A percentile compares a stretch with the other conserved stretches of the same genome.
Evolutionary conservation across 2,888 invertebrate genomes (phyloP).

Genomic region (Hirtodrosophila duncani): DNA sequence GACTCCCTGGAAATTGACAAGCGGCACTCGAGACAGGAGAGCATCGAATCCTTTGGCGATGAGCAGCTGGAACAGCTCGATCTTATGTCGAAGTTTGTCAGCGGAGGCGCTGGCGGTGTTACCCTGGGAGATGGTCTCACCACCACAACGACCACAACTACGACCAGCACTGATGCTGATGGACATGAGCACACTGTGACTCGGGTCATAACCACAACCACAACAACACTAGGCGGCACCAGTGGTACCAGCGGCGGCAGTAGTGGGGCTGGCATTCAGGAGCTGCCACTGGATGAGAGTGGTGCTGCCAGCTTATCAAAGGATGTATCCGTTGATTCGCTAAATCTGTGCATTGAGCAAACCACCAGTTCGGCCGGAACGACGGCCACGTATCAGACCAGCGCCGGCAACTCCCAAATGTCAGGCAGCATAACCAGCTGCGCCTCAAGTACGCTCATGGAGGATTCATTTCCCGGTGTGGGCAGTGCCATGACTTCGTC

Average conservation of each 20-base stretch:
- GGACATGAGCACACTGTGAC: conserved; percentile 68
- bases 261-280: conserved; percentile 50
- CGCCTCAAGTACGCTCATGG: conserved; percentile 91
- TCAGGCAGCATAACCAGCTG: conserved; percentile 90
- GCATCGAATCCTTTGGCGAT: conserved; percentile 76
- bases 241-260: too few species aligned
- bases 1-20: conserved; percentile 76
- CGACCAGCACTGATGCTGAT: conserved; percentile 73
- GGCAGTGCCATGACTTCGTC: conserved; percentile 60
- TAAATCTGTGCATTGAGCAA: conserved; percentile 83
- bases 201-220: conserved; percentile 57
- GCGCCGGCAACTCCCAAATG: conserved; percentile 90
- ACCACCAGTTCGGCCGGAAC: conserved; percentile 87
- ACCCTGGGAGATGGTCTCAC: conserved; percentile 62
- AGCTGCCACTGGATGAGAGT: conserved; percentile 43
- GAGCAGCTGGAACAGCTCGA: conserved; percentile 72
- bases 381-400: conserved; percentile 89
- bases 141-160: conserved; percentile 72
- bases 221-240: conserved; percentile 52
- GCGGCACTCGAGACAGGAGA: conserved; percentile 74
- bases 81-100: conserved; percentile 57
- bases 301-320: conserved; percentile 73
- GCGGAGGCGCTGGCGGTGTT: conserved; percentile 51
- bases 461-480: conserved; percentile 77
- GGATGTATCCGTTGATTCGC: conserved; percentile 76